Conservation (phyloP, 2,113 vertebrate genomes). For the Pteruthius melanotis region DNA sequence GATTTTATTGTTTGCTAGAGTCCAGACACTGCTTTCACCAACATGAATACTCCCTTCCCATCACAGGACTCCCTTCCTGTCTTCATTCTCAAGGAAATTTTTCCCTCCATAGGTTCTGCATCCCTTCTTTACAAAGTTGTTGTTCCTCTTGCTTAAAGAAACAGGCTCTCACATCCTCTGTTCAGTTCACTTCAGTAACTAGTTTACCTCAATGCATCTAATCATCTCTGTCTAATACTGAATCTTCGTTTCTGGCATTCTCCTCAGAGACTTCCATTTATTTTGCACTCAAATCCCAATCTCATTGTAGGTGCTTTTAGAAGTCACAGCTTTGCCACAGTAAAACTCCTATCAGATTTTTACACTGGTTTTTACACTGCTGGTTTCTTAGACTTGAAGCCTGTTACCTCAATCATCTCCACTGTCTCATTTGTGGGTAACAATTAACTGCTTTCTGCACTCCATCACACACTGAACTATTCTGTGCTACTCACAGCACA, state of each 20-base stretch:
- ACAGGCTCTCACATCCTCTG: neutral
- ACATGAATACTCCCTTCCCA: neutral
- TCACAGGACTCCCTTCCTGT: neutral
- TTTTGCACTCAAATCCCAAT: neutral
- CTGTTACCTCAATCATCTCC: neutral
- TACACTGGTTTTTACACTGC: neutral
- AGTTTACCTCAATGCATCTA: neutral
- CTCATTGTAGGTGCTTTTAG: neutral
- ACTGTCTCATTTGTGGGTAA: neutral
- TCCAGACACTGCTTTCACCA: neutral
- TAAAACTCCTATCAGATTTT: neutral
- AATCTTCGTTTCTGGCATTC: neutral
- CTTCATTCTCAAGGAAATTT: neutral
- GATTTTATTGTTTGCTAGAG: neutral
- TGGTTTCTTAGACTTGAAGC: neutral
- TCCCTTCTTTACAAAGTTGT: neutral
- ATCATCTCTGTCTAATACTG: neutral
- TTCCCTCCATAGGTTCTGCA: neutral
- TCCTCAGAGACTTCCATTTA: neutral
- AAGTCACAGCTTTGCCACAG: neutral
- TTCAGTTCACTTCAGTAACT: neutral
- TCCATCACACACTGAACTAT: neutral
- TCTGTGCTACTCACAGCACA: neutral
- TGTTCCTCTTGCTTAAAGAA: neutral
- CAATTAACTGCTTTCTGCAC: neutral